phyloP scores from a whole-genome alignment of 2,113 vertebrate genomes.

The Anoplopoma fimbria region DNA sequence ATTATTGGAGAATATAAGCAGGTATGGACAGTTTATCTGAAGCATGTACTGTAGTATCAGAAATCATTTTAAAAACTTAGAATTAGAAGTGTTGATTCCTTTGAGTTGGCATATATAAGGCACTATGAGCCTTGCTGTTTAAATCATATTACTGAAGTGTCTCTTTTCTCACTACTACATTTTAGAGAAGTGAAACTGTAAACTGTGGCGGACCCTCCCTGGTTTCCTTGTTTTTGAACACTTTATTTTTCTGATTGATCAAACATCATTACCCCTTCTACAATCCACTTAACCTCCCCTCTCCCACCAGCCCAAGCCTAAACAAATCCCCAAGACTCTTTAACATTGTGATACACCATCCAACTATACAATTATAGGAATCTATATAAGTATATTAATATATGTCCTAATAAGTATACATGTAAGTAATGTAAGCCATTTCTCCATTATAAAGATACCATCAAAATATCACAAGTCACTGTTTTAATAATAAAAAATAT shows the following conservation, averaged over 20 bases:
- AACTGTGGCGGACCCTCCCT: background rate
- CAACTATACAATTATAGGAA: background rate
- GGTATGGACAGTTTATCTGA: constrained; percentile 78
- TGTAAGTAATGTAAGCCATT: background rate
- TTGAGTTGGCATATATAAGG: background rate
- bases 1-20: constrained; percentile 99
- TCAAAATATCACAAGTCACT: background rate
- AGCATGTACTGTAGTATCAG: background rate
- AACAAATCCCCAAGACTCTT: too few relatives aligned
- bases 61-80: background rate
- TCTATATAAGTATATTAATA: background rate
- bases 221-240: background rate
- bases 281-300: background rate
- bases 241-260: background rate
- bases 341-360: too few relatives aligned
- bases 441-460: background rate
- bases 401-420: background rate
- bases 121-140: background rate
- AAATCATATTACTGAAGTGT: background rate
- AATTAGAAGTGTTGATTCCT: background rate
- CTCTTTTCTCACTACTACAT: background rate
- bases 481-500: background rate
- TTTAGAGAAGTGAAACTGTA: constrained; percentile 28
- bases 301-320: background rate
- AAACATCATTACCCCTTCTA: background rate